Evolutionary conservation across 2,888 invertebrate genomes (phyloP), one percentile per base, ranked within the genome.

Genomic region (Hemithea aestivaria): DNA sequence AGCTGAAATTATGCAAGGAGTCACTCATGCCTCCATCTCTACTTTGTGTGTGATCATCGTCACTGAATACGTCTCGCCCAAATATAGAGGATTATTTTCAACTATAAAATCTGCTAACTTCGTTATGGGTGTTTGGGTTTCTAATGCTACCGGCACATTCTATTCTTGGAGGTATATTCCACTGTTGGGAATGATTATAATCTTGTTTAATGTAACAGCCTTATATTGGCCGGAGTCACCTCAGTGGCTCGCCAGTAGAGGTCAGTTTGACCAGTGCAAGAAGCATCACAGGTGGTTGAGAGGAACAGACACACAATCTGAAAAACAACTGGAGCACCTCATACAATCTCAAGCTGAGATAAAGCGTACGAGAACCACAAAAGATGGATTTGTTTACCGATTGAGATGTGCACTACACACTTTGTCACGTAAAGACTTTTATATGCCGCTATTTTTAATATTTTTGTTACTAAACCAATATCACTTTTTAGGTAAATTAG

Each of bases 131-230:
- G 24, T 57, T 4, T 60, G 58, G 54, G 40, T 49, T 2, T 36
- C 58, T 1, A 62, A 63, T 12, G 45, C 51, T 1, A 51, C 59
- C 6, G 63, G 61, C 2, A 57, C 57, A 1, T 53, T 49, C 28
- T 47, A 36, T 6, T 22, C 49, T 30, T 58, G 60, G 58, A 60
- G 36, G 10, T 46, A 44, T 21, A 53, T 58, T 9, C 34, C 52
- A 7, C 9, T 53, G 6, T n/a, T 51, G 1, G 51, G 48, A 1
- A 35, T 51, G 2, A 6, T 48, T 1, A 16, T 32, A 4, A 38
- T 45, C 6, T 0, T 34, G 0, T 52, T 40, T 11, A 34, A 35
- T 0, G 38, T 48, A 2, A 39, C 44, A 0, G 33, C 36, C 1
- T n/a, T 45, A 10, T 32, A 30, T 10, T 41, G 50, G 51, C 51